These are phyloP conservation scores for Mechanitis mazaeus DNA, from an alignment of 2,888 invertebrate species.

Conservation along the genomic window DNA sequence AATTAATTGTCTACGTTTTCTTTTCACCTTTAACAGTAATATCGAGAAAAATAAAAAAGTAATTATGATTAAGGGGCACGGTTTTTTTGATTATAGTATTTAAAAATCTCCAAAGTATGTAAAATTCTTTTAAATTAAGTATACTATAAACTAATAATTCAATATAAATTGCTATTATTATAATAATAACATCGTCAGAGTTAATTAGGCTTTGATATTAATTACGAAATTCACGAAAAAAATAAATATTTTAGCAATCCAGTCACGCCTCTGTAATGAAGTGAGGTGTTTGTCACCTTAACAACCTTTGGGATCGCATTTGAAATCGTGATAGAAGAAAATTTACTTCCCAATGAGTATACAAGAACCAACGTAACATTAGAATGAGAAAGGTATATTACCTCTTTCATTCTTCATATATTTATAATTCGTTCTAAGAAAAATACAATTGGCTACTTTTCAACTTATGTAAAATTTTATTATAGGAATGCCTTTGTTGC, in stretches of 20 bases:
- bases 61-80: too few species aligned
- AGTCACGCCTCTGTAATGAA: slow-evolving; percentile 64
- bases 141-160: too few species aligned
- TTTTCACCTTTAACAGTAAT: too few species aligned
- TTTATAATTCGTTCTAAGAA: slow-evolving; percentile 4
- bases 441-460: slow-evolving; percentile 24
- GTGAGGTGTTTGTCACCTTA: slow-evolving; percentile 66
- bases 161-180: too few species aligned
- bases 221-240: slow-evolving; percentile 38
- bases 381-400: too few species aligned
- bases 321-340: slow-evolving; percentile 64
- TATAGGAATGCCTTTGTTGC: slow-evolving; percentile 25
- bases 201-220: slow-evolving; percentile 27
- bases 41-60: too few species aligned
- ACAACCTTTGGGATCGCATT: slow-evolving; percentile 56
- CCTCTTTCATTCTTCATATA: not conserved
- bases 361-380: not conserved
- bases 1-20: too few species aligned
- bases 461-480: slow-evolving; percentile 28
- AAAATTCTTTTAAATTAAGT: too few species aligned
- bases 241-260: slow-evolving; percentile 52
- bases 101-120: too few species aligned
- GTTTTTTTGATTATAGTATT: too few species aligned
- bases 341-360: slow-evolving; percentile 49
- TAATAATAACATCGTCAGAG: too few species aligned